These are phyloP conservation scores for Amblyteles armatorius DNA, from an alignment of 2,888 invertebrate species.

Conservation along the genomic window DNA sequence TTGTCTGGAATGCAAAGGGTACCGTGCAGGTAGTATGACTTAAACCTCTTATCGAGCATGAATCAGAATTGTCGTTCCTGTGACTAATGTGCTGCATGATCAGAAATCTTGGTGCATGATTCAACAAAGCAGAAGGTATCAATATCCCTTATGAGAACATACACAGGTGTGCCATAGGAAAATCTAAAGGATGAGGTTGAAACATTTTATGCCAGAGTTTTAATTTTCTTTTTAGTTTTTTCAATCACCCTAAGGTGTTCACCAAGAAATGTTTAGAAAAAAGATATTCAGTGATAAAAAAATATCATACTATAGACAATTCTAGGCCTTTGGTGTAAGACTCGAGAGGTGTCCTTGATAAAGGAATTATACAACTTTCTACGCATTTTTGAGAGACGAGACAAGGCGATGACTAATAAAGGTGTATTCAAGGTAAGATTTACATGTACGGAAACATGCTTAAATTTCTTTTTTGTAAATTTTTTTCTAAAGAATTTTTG, in stretches of 20 bases:
- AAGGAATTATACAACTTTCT: constrained; percentile 30
- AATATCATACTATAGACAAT: neutral
- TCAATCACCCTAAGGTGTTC: neutral
- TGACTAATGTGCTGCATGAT: constrained; percentile 18
- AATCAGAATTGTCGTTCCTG: constrained; percentile 37
- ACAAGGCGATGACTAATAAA: constrained; percentile 31
- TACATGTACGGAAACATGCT: neutral
- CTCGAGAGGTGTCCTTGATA: constrained; percentile 23
- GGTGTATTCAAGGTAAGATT: neutral
- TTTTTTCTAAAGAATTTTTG: neutral
- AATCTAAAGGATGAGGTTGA: neutral
- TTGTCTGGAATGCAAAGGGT: neutral
- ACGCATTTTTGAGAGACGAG: constrained; percentile 33
- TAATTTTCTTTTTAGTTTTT: neutral
- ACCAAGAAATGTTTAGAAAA: neutral
- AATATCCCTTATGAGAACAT: neutral
- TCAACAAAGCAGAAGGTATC: constrained; percentile 14
- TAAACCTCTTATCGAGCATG: constrained; percentile 25
- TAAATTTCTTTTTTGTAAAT: neutral
- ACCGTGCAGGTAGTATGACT: neutral
- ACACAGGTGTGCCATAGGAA: neutral
- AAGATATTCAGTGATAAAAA: neutral
- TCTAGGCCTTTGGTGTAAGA: neutral
- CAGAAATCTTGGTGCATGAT: constrained; percentile 33
- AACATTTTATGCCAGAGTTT: neutral